Percentiles rank a stretch among this genome's conserved stretches.
Conservation (phyloP, 30 jellyfish, hydroid and myxozoan species). For the Euphysa ruthae region DNA sequence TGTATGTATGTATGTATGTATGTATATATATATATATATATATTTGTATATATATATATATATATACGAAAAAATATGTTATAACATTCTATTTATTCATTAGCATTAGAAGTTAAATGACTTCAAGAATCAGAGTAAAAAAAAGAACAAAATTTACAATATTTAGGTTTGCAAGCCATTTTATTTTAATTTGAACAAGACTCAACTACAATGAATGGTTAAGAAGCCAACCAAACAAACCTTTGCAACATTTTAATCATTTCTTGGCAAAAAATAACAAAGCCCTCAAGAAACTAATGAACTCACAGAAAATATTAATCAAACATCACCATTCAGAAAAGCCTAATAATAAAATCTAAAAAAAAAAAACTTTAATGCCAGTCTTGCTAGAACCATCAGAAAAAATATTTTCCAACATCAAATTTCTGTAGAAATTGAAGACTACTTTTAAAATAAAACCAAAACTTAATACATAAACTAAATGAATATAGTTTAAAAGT, state of each 20-base stretch:
- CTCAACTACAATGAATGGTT: too few relatives aligned
- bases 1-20: not conserved
- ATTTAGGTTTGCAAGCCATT: not conserved
- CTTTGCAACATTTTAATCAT: too few relatives aligned
- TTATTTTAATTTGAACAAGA: not conserved
- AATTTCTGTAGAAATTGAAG: constrained; percentile 68
- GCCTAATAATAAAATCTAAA: not conserved
- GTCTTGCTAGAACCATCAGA: too few relatives aligned
- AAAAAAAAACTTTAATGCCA: not conserved
- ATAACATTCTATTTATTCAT: too few relatives aligned
- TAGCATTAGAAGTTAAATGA: too few relatives aligned
- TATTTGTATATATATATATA: not conserved
- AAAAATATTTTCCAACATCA: not conserved
- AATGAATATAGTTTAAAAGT: too few relatives aligned
- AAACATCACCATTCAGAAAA: not conserved
- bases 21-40: not conserved
- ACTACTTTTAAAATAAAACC: constrained; percentile 51
- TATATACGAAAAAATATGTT: not conserved
- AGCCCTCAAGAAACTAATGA: too few relatives aligned
- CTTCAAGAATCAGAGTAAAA: too few relatives aligned
- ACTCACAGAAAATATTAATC: too few relatives aligned
- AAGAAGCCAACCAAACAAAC: too few relatives aligned
- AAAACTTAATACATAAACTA: not conserved
- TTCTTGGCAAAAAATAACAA: too few relatives aligned
- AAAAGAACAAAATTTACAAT: too few relatives aligned